Evolutionary conservation across 2,888 invertebrate genomes (phyloP), one percentile per base, ranked within the genome.

Genomic region (Camptogramma bilineatum): DNA sequence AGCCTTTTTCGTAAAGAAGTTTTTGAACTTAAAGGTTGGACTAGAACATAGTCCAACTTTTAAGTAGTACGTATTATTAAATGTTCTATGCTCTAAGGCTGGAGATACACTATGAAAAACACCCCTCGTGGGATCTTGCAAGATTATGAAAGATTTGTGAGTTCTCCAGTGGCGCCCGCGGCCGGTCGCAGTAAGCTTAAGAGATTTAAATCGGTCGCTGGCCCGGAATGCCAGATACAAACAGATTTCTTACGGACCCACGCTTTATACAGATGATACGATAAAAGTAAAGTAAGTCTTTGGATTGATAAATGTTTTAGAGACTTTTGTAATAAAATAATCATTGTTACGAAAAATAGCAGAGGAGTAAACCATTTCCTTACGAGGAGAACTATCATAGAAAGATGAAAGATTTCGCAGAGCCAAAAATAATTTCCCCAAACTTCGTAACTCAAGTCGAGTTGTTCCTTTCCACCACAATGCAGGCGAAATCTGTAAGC

Each of bases 121-220:
- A 83, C 87, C 90, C 90, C 88, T 88, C 86, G 69, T 70, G 84
- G 88, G 86, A 88, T 88, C 87, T 81, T 78, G 79, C 75, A 80
- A 93, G 93, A 93, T 93, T 93, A 92, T 92, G 90, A 93, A 91
- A 93, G 93, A 93, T 93, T 93, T 93, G 93, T 93, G 93, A 90
- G 92, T 86, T 82, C 81, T 86, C 78, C 82, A 86, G 87, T 83
- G 85, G 84, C 82, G 86, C 86, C 81, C 85, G 84, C 83, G 88
- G 86, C 86, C 87, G 84, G 87, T 88, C 86, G 86, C 85, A 82
- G 80, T 81, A 79, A 84, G 90, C 91, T 92, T 91, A 91, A 93
- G 91, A 92, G 92, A 91, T 93, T 93, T 91, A 91, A 91, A 92
- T 92, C 90, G 91, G 81, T 84, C 90, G 86, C 86, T 90, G 88